Base-by-base conservation (phyloP, 2,888 invertebrate species). In the Sminthurinus aureus region DNA sequence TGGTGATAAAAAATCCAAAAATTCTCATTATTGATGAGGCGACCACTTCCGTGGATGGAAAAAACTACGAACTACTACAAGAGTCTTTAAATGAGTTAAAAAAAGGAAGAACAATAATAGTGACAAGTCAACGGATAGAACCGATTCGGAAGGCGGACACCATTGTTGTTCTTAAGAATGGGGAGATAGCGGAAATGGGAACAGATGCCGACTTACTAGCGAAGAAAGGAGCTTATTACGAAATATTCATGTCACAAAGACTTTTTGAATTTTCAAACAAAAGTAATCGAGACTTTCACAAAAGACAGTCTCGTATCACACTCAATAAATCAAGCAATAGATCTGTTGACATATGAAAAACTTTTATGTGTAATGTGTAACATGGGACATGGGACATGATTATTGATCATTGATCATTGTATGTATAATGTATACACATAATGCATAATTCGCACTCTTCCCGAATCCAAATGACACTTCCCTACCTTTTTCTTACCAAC, bases 181-280 rank as follows among this genome's bases (percentile, higher is more conserved):
- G 87, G 0, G 15, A 79, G 18, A 79, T 87, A 20, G 83, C 82
- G 0, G 87, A 87, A 38, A 20, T 64, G n/a, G 87, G 87, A 3
- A 83, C 74, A 4, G 86, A 87, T 50, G 18, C 38, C 0, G 67
- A 82, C 4, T 75, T 87, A 3, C 52, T 87, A 6, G 24, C 26
- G 4, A 75, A 66, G 13, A 84, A 81, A 81, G 85, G 86, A 22
- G 24, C 79, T 9, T 87, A 86, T 38, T 87, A 86, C 50, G 83
- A 86, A 67, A 79, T 86, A 85, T 83, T 66, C n/a, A 87, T 86
- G 84, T 79, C 82, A 9, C 87, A 87, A 73, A 75, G 71, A 64
- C 6, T 79, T 2, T 78, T 75, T 24, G 81, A 81, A 69, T n/a
- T n/a, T n/a, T 13, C 6, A 3, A 50, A 50, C 50, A 13, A 74